Evolutionary conservation across 53 echinoderm and acorn worm genomes (phyloP).

Genomic region (Holothuria scabra): DNA sequence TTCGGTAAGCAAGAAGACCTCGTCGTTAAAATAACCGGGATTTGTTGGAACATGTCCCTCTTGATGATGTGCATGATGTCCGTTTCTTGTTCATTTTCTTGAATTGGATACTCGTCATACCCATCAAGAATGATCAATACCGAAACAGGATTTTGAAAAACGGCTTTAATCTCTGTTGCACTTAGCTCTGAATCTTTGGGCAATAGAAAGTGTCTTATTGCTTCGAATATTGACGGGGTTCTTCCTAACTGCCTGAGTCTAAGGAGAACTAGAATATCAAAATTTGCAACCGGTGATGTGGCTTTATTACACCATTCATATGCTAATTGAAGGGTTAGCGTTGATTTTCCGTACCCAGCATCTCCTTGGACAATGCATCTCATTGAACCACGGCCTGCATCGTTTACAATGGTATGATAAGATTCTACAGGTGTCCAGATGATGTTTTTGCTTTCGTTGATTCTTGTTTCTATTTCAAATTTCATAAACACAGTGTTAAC

Average conservation of each 20-base stretch:
- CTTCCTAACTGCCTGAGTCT: not conserved
- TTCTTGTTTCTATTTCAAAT: not conserved
- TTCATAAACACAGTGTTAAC: not conserved
- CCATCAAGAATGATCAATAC: constrained; percentile 13
- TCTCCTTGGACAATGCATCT: not conserved
- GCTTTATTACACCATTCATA: constrained; percentile 10
- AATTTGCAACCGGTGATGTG: not conserved
- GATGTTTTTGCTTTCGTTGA: not conserved
- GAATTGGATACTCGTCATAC: constrained; percentile 3
- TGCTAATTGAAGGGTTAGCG: constrained; percentile 5
- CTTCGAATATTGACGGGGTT: not conserved
- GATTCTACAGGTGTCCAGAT: not conserved
- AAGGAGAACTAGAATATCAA: constrained; percentile 9
- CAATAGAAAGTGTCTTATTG: constrained; percentile 5
- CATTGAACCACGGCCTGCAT: not conserved
- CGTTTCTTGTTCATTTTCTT: not conserved
- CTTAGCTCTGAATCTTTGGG: not conserved
- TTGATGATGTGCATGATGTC: not conserved
- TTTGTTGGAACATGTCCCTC: not conserved
- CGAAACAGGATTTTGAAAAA: not conserved
- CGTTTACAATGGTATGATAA: not conserved
- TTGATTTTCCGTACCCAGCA: constrained; percentile 29
- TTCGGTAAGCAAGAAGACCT: constrained; percentile 7
- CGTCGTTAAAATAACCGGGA: constrained; percentile 4
- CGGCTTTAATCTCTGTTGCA: not conserved